phyloP scores from a whole-genome alignment of 1,140 invertebrate genomes.

The Cydia splendana region DNA sequence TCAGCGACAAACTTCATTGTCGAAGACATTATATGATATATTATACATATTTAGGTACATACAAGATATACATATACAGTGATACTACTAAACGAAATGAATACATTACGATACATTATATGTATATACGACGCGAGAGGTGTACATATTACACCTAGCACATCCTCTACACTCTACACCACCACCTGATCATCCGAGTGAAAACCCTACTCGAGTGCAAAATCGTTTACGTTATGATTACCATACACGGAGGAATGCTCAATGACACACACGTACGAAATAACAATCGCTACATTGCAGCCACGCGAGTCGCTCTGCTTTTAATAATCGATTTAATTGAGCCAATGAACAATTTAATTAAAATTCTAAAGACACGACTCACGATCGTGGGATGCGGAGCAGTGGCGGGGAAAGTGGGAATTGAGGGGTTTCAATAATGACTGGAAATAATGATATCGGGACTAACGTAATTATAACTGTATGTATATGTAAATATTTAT shows the following conservation, averaged over 20 bases:
- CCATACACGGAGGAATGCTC: neutral
- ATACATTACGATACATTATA: too few species aligned
- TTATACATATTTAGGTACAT: too few species aligned
- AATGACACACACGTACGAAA: conserved; percentile 29
- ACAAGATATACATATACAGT: too few species aligned
- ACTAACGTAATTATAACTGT: too few species aligned
- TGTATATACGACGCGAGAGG: too few species aligned
- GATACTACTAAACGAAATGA: too few species aligned
- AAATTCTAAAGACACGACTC: conserved; percentile 66
- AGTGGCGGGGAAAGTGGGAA: conserved; percentile 39
- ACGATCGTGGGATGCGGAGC: conserved; percentile 45
- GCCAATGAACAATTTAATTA: conserved; percentile 74
- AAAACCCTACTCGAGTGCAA: neutral
- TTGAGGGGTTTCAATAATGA: neutral
- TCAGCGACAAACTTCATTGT: too few species aligned
- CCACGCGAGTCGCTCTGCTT: conserved; percentile 41
- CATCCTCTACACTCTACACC: too few species aligned
- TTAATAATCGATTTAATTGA: conserved; percentile 70
- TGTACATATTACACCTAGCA: too few species aligned
- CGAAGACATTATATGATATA: too few species aligned
- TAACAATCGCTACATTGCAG: conserved; percentile 44
- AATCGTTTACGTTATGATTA: neutral
- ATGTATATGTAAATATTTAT: too few species aligned
- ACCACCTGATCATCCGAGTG: neutral
- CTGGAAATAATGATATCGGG: neutral